A percentile compares a stretch with the other conserved stretches of the same genome.
Conservation (phyloP, 2,113 vertebrate genomes). For the Glaucomys volans region DNA sequence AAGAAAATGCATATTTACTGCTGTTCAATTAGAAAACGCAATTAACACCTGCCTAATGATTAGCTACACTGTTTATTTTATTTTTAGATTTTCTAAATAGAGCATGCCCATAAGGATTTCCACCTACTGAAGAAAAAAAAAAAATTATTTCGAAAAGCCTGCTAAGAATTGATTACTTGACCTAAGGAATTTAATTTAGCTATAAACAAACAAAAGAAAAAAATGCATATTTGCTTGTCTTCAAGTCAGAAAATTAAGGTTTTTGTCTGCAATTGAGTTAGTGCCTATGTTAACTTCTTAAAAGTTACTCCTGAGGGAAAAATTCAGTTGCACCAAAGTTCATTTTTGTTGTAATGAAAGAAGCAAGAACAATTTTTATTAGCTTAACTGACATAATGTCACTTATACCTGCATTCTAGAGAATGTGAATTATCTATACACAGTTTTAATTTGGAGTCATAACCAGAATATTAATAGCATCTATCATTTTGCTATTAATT, state of each 20-base stretch:
- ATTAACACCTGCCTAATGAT: constrained; percentile 61
- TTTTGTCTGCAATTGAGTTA: neutral
- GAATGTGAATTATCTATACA: constrained; percentile 1
- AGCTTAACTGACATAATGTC: neutral
- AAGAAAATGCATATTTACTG: constrained; percentile 44
- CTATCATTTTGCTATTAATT: neutral
- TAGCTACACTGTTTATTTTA: constrained; percentile 47
- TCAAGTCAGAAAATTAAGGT: constrained; percentile 27
- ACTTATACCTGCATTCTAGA: neutral
- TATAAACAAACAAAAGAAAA: constrained; percentile 13
- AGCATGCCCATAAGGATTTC: constrained; percentile 16
- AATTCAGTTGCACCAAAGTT: neutral
- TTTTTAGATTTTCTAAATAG: constrained; percentile 69
- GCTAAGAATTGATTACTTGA: constrained; percentile 29
- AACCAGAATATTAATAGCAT: constrained; percentile 3
- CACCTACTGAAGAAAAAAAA: neutral
- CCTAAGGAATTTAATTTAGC: constrained; percentile 10
- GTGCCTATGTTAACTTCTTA: neutral
- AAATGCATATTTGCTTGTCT: neutral
- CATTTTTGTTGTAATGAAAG: neutral
- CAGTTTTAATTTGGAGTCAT: neutral
- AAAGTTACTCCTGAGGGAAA: neutral
- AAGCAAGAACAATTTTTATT: neutral
- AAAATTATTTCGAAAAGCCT: constrained; percentile 42
- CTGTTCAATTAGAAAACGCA: constrained; percentile 56